These are phyloP conservation scores for Pterocles orientalis DNA, from an alignment of 2,113 vertebrate species.

Conservation along the genomic window DNA sequence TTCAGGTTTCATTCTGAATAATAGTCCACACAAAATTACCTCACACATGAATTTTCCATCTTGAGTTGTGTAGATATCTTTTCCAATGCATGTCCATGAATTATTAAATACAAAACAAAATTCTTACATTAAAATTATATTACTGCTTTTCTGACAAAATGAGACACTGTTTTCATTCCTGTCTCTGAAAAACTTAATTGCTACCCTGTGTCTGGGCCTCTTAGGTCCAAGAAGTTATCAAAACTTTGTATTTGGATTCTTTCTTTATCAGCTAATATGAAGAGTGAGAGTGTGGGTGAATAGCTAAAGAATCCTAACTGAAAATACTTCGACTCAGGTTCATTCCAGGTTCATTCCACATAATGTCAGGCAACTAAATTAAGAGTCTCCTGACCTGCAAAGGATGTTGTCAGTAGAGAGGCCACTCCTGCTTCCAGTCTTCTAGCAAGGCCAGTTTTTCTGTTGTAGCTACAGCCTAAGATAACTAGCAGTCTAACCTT, in stretches of 20 bases:
- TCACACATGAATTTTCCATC: not conserved
- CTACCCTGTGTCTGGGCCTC: not conserved
- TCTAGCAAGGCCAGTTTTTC: not conserved
- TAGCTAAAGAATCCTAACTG: not conserved
- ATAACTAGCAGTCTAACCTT: not conserved
- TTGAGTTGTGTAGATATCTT: not conserved
- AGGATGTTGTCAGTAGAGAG: not conserved
- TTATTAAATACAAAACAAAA: constrained; percentile 3
- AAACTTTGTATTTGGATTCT: not conserved
- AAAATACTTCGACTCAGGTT: not conserved
- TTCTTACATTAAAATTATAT: not conserved
- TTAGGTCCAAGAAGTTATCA: not conserved
- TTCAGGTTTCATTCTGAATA: not conserved
- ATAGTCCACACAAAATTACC: not conserved
- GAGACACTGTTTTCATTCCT: not conserved
- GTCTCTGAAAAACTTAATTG: not conserved
- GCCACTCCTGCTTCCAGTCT: not conserved
- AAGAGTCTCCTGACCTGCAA: not conserved
- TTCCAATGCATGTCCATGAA: not conserved
- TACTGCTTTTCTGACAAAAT: not conserved
- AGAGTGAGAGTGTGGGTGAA: not conserved
- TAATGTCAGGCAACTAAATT: not conserved
- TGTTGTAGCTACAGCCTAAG: not conserved
- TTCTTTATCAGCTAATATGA: not conserved
- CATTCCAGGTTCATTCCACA: not conserved